A percentile compares a stretch with the other conserved stretches of the same genome.
Evolutionary conservation across 2,797 vertebrate species (phyloP).

Genomic region (Tokudaia muenninki): DNA sequence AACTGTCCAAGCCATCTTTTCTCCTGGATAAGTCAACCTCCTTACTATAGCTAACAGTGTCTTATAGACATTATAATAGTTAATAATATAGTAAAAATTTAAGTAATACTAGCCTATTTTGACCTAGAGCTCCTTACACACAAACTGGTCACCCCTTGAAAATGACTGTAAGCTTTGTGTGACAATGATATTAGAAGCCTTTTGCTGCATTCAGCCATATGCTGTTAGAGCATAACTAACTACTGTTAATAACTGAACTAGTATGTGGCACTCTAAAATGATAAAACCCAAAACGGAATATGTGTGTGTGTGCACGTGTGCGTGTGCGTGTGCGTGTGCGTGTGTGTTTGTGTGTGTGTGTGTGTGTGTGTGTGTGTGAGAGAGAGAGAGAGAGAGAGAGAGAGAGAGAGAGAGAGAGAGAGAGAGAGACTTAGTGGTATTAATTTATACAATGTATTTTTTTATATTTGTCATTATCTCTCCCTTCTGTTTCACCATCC

Average conservation of each 20-base stretch:
- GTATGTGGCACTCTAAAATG: background rate
- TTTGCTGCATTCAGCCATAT: background rate
- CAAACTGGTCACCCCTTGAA: background rate
- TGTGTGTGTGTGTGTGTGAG: too few relatives aligned
- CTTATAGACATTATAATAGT: background rate
- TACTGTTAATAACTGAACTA: background rate
- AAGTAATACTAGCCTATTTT: background rate
- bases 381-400: too few relatives aligned
- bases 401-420: too few relatives aligned
- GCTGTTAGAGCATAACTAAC: background rate
- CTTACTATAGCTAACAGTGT: background rate
- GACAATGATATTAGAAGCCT: background rate
- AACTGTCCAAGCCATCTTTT: background rate
- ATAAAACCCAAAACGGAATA: background rate
- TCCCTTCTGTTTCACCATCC: background rate
- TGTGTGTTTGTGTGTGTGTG: too few relatives aligned
- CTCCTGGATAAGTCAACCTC: background rate
- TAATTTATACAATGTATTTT: background rate
- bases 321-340: too few relatives aligned
- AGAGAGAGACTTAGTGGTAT: background rate
- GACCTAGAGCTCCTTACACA: background rate
- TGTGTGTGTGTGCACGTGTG: background rate
- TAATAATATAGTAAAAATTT: background rate
- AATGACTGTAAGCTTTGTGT: background rate
- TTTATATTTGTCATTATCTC: background rate